Evolutionary conservation across 1,140 invertebrate species (phyloP).

Genomic region (Drosophila gunungcola): DNA sequence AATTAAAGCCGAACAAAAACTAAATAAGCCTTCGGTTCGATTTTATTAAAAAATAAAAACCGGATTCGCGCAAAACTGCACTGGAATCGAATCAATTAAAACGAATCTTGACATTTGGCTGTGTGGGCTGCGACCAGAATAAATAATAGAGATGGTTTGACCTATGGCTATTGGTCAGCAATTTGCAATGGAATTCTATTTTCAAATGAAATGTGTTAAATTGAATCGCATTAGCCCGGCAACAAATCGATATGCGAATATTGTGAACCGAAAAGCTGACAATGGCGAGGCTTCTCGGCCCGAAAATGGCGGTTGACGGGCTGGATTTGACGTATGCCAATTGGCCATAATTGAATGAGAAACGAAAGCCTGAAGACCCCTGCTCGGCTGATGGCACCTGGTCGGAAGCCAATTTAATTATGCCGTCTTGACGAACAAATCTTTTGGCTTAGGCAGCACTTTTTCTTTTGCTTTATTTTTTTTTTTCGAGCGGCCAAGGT

Average conservation of each 20-base stretch:
- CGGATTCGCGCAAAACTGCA: background rate
- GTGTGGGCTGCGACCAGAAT: background rate
- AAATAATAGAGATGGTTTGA: conserved; percentile 4
- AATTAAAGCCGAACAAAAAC: too few species aligned
- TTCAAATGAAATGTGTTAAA: conserved; percentile 16
- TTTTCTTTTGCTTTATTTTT: background rate
- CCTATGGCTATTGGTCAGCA: conserved; percentile 1
- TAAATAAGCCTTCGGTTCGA: background rate
- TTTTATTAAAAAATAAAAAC: background rate
- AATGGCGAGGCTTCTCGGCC: conserved; percentile 14
- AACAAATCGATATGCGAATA: conserved; percentile 27
- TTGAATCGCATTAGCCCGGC: conserved; percentile 15
- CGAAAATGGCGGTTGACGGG: background rate
- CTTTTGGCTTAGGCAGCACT: conserved; percentile 58
- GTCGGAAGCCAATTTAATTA: conserved; percentile 61
- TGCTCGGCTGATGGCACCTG: conserved; percentile 7
- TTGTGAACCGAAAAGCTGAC: conserved; percentile 19
- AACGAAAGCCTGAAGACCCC: conserved; percentile 9
- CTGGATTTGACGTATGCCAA: conserved; percentile 26
- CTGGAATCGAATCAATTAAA: conserved; percentile 15
- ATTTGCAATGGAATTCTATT: conserved; percentile 28
- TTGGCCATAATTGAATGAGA: conserved; percentile 40
- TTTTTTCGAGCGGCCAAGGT: conserved; percentile 62
- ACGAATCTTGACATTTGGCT: conserved; percentile 20
- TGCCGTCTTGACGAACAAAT: conserved; percentile 57